Percentiles rank a stretch among this genome's conserved stretches.
phyloP scores from a whole-genome alignment of 2,797 vertebrate genomes.

The Xenops minutus region DNA sequence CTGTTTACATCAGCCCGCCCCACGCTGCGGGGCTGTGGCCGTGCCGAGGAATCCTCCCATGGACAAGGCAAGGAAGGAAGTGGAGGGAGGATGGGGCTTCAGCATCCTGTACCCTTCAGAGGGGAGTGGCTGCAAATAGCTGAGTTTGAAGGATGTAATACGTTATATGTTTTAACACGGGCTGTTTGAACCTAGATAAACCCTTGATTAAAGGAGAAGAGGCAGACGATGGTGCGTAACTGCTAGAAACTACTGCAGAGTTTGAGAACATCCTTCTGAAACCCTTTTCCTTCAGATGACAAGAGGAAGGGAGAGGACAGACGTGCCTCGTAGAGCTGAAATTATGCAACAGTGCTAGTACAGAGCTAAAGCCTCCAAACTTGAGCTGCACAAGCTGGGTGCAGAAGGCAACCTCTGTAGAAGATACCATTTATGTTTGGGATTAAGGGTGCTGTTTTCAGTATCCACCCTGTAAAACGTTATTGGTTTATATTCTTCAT shows the following conservation, averaged over 20 bases:
- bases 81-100: slow-evolving; percentile 76
- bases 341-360: background rate
- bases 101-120: slow-evolving; percentile 76
- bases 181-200: slow-evolving; percentile 50
- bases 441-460: background rate
- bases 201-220: background rate
- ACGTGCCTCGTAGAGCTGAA: background rate
- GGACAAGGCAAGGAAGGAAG: slow-evolving; percentile 82
- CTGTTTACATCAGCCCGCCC: slow-evolving; percentile 23
- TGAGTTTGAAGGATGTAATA: slow-evolving; percentile 31
- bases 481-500: background rate
- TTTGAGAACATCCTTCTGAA: background rate
- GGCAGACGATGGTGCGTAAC: background rate
- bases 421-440: background rate
- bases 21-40: background rate
- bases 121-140: slow-evolving; percentile 65
- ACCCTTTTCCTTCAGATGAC: slow-evolving; percentile 18
- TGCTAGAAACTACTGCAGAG: background rate
- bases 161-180: slow-evolving; percentile 7
- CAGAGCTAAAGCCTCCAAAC: background rate
- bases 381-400: background rate
- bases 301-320: slow-evolving; percentile 24
- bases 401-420: background rate
- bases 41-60: slow-evolving; percentile 68
- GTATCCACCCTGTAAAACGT: background rate